These are phyloP conservation scores for Lapara coniferarum DNA, from an alignment of 2,888 invertebrate genomes.

Conservation along the genomic window DNA sequence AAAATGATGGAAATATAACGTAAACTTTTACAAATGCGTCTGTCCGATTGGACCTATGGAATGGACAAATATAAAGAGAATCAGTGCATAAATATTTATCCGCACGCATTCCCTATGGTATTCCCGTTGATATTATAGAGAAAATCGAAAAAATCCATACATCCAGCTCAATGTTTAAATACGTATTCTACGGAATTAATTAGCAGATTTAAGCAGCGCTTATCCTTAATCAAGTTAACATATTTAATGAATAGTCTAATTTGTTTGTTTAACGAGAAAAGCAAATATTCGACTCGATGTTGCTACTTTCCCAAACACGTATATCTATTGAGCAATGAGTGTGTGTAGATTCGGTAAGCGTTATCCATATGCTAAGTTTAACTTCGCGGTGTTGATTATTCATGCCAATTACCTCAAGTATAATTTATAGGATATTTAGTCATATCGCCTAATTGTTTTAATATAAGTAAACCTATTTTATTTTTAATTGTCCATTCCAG, in stretches of 20 bases:
- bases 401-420: not conserved
- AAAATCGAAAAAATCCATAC: not conserved
- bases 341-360: not conserved
- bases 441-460: no score
- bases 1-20: not conserved
- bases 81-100: slow-evolving; percentile 16
- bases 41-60: not conserved
- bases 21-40: not conserved
- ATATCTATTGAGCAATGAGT: not conserved
- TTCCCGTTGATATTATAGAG: not conserved
- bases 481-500: not conserved
- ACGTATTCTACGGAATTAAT: slow-evolving; percentile 26
- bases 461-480: no score
- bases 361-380: not conserved
- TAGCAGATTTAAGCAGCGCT: slow-evolving; percentile 31
- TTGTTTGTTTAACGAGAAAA: slow-evolving; percentile 47
- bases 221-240: slow-evolving; percentile 46
- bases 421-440: not conserved
- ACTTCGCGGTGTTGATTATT: not conserved
- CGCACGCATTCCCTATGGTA: slow-evolving; percentile 7
- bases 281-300: slow-evolving; percentile 46
- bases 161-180: slow-evolving; percentile 12
- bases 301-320: slow-evolving; percentile 26
- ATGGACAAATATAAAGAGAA: not conserved
- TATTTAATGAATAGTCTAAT: slow-evolving; percentile 47